Conservation (phyloP, 1,140 invertebrate species). For the Drosophila varians region DNA sequence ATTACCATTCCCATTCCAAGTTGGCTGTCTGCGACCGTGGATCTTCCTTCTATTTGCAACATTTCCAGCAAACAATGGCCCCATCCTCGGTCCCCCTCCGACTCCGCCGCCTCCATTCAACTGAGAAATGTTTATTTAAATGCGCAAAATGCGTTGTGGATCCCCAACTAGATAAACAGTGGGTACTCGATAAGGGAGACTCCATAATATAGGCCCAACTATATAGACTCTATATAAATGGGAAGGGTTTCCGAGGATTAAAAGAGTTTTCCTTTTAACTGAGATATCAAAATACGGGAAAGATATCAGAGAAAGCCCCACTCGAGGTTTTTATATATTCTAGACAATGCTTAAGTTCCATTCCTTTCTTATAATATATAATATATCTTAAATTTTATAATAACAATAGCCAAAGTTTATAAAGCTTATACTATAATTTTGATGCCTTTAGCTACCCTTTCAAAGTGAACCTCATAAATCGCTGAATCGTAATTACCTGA, state of each 20-base stretch:
- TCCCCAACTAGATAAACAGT: conserved; percentile 40
- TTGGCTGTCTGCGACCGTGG: conserved; percentile 36
- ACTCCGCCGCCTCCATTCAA: conserved; percentile 27
- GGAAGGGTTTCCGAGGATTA: too few relatives aligned
- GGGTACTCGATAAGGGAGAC: neutral
- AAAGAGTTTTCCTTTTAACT: too few relatives aligned
- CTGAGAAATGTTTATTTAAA: conserved; percentile 81
- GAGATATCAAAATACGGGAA: too few relatives aligned
- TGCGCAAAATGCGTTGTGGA: conserved; percentile 72
- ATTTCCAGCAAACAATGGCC: conserved; percentile 68
- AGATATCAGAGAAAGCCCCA: too few relatives aligned
- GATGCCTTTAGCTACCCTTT: too few relatives aligned
- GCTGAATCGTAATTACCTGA: neutral
- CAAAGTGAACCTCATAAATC: neutral
- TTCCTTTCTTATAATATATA: neutral
- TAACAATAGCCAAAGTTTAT: too few relatives aligned
- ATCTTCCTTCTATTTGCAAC: conserved; percentile 43
- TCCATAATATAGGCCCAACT: too few relatives aligned
- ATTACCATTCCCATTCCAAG: neutral
- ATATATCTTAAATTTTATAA: neutral
- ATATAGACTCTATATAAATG: too few relatives aligned
- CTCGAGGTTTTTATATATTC: too few relatives aligned
- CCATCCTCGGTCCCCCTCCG: conserved; percentile 26
- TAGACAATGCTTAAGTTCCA: too few relatives aligned
- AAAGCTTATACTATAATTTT: neutral